A percentile compares a stretch with the other conserved stretches of the same genome.
Evolutionary conservation across 2,113 vertebrate species (phyloP).

Genomic region (Mobula birostris): DNA sequence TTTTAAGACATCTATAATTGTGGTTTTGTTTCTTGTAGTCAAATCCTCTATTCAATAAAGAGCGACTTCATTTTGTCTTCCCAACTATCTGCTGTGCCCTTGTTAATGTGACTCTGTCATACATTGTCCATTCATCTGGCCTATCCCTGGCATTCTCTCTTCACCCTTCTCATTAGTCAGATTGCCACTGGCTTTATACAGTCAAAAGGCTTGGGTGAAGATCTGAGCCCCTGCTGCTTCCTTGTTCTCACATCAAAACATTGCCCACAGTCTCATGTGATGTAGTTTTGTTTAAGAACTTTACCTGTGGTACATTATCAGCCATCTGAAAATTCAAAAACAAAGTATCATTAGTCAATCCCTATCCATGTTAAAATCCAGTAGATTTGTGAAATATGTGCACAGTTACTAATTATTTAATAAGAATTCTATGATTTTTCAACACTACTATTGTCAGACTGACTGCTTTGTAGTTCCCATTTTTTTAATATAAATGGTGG

Average conservation of each 20-base stretch:
- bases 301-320: background rate
- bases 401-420: no score
- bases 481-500: no score
- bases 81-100: background rate
- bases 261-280: background rate
- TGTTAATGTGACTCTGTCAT: background rate
- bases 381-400: no score
- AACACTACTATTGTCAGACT: no score
- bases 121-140: background rate
- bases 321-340: no score
- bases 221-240: background rate
- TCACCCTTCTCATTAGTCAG: background rate
- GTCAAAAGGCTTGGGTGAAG: background rate
- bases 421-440: no score
- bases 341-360: no score
- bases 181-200: background rate
- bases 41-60: background rate
- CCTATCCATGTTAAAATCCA: no score
- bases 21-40: background rate
- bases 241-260: background rate
- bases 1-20: no score
- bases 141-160: background rate
- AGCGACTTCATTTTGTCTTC: background rate
- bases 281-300: background rate
- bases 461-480: no score